A percentile compares a stretch with the other conserved stretches of the same genome.
These are phyloP conservation scores for Colaptes auratus DNA, from an alignment of 2,113 vertebrate genomes.

Conservation along the genomic window DNA sequence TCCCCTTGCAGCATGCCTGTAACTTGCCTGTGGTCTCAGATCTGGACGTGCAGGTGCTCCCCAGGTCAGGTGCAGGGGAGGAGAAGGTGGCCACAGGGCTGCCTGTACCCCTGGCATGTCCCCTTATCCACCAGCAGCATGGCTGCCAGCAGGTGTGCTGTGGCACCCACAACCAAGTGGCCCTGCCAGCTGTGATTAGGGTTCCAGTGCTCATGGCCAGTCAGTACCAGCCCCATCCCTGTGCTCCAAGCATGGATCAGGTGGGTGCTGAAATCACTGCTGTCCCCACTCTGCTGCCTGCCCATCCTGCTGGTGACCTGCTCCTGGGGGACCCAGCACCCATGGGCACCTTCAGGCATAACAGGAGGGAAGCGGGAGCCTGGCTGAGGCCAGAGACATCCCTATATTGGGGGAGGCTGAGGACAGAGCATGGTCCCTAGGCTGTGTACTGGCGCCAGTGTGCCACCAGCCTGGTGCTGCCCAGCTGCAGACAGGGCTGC, in stretches of 20 bases:
- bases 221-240: fast-evolving
- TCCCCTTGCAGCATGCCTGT: not conserved
- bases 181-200: not conserved
- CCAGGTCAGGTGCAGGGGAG: not conserved
- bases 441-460: not conserved
- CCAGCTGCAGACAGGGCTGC: not conserved
- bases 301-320: not conserved
- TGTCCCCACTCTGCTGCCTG: not conserved
- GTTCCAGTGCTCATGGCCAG: fast-evolving
- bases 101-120: too few relatives aligned
- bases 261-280: not conserved
- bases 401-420: fast-evolving
- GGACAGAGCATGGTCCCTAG: not conserved
- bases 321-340: not conserved
- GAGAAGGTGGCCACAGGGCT: fast-evolving
- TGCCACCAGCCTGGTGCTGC: not conserved
- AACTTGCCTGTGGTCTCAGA: fast-evolving
- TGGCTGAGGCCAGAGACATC: not conserved
- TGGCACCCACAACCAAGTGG: not conserved
- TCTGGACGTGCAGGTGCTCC: not conserved
- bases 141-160: not conserved
- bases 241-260: fast-evolving
- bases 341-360: fast-evolving
- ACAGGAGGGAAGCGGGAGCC: not conserved
- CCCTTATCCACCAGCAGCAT: not conserved